Evolutionary conservation across 2,797 vertebrate species (phyloP), one percentile per base, ranked within the genome.

Genomic region (Pseudomugil gertrudae): DNA sequence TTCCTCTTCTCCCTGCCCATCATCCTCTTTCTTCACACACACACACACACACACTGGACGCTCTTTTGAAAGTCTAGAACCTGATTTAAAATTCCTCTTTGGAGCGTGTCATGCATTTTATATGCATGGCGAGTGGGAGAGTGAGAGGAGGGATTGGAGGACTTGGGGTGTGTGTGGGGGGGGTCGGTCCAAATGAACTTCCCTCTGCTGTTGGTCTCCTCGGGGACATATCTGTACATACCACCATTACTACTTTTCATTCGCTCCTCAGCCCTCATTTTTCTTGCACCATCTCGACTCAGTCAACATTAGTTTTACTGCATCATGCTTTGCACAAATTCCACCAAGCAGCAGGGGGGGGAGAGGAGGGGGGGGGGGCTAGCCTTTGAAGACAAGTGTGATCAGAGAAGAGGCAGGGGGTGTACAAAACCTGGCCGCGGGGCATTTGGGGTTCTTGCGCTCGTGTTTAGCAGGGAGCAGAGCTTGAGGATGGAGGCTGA

Each of bases 1-100:
- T 32, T 57, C 72, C 60, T 81, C 69, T 53, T 40, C 65, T 40
- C 52, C 48, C 72, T 78, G 79, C 72, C 84, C 79, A 72, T 79
- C 74, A 76, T 66, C 60, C 58, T 69, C 33, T 58, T 24, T 70
- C 66, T 76, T 70, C 76, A 17, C 66, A 63, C 74, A 72, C 36
- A 68, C 80, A 68, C 78, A 82, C 84, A 84, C 79, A 65, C 89
- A 84, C 83, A 87, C 87, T 70, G 90, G 89, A 92, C 88, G 69
- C 65, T 88, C 87, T 89, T 91, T 90, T 92, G 88, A 92, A 89
- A 85, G 81, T 91, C 77, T 80, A 69, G 66, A 72, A 78, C 80
- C 76, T 92, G 84, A 93, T 94, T 92, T 92, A 92, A 92, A 91
- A 93, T 93, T 92, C 89, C 85, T 89, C 91, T 89, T 92, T 87